Evolutionary conservation across 2,797 vertebrate species (phyloP), one percentile per base, ranked within the genome.

Genomic region (Pipistrellus pipistrellus): DNA sequence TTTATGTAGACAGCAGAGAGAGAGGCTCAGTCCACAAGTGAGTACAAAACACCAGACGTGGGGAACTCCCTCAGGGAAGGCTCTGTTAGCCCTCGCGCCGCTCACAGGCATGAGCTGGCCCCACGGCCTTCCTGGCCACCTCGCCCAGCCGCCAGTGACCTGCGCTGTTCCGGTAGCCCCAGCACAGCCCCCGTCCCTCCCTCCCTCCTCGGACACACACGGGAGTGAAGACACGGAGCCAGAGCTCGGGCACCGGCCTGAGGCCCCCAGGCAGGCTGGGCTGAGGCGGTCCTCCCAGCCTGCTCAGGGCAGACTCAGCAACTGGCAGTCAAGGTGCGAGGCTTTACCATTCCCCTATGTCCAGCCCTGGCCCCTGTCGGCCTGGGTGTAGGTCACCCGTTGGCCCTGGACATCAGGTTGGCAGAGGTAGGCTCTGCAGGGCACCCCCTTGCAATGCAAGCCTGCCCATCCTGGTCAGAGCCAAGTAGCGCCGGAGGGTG

Each of bases 171-270:
- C 96, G 21, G 96, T 87, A 4, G 94, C 97, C 96, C 93, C 96
- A 95, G 97, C 97, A 96, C 97, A 93, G 97, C 97, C 97, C 97
- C 97, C 96, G 96, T 80, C 97, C 96, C 96, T 97, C 97, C 97
- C 96, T 97, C 97, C 97, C 97, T 97, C 86, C 95, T 96, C 44
- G n/a, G 85, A 92, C 93, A 95, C 41, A 82, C 95, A 97, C 97
- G 97, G 97, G 97, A 97, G 97, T 97, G 97, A 97, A 97, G 97
- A 97, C 97, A 97, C 97, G 97, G 97, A 97, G 97, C 97, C 97
- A 97, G 97, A 96, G 93, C 97, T 89, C 0, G 97, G 97, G 55
- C 96, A 75, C 91, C 84, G 80, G 97, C 95, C 95, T 93, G 90
- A 71, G 94, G 88, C 46, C 93, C 95, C 96, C 93, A 72, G 96